A percentile compares a stretch with the other conserved stretches of the same genome.
These are phyloP conservation scores for Pseudocheirus occidentalis DNA, from an alignment of 2,797 vertebrate species.

Conservation along the genomic window DNA sequence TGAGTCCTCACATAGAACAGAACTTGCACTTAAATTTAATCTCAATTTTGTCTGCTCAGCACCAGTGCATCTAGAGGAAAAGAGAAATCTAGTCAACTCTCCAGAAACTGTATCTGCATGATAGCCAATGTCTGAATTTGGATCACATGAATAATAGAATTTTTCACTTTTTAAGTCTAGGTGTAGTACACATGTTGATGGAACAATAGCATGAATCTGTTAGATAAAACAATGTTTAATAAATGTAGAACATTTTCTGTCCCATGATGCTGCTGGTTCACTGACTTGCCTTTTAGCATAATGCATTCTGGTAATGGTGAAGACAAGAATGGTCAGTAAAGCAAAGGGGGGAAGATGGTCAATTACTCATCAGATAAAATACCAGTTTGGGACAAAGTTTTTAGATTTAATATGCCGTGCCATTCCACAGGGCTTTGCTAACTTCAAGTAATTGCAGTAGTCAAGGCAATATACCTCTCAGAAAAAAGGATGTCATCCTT, in stretches of 20 bases:
- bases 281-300: neutral
- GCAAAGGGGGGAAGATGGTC: conserved; percentile 58
- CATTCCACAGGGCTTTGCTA: conserved; percentile 25
- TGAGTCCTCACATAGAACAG: neutral
- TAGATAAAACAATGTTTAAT: conserved; percentile 67
- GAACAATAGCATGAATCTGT: neutral
- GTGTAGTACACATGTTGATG: neutral
- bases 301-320: neutral
- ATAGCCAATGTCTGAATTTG: neutral
- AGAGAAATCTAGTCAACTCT: neutral
- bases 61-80: conserved; percentile 11
- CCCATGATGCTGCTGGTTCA: conserved; percentile 19
- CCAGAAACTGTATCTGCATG: neutral
- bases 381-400: conserved; percentile 32
- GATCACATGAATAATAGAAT: neutral
- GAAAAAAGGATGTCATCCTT: conserved; percentile 1
- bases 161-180: conserved; percentile 30
- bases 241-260: conserved; percentile 60
- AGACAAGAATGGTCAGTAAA: conserved; percentile 63
- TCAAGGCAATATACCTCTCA: neutral
- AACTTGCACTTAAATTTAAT: neutral
- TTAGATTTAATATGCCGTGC: conserved; percentile 11
- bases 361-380: conserved; percentile 64
- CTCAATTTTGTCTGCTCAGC: neutral
- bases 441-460: conserved; percentile 20